A percentile compares a stretch with the other conserved stretches of the same genome.
Conservation (phyloP, 1,140 invertebrate genomes). For the Bombus huntii region DNA sequence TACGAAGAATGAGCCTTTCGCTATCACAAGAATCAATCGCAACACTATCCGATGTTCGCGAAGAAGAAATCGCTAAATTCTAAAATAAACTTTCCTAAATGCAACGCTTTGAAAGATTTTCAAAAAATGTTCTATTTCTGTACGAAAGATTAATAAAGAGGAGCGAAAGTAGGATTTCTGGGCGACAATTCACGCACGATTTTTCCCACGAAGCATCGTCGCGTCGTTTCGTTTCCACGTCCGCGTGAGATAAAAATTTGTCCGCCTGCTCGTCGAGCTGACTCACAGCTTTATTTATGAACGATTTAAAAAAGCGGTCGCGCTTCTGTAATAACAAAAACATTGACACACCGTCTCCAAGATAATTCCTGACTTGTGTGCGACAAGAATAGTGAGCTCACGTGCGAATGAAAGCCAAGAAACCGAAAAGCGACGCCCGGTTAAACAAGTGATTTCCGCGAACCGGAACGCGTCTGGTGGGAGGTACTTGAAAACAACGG, state of each 20-base stretch:
- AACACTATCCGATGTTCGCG: too few relatives aligned
- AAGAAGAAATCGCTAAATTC: too few relatives aligned
- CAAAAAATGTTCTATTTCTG: too few relatives aligned
- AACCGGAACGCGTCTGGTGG: conserved; percentile 13
- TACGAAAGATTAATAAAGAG: background rate
- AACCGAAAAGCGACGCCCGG: background rate
- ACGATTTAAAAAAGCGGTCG: background rate
- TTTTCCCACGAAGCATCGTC: conserved; percentile 4
- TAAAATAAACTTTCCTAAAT: too few relatives aligned
- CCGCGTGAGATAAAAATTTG: conserved; percentile 11
- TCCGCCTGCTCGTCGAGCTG: background rate
- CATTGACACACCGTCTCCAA: conserved; percentile 34
- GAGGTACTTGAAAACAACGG: background rate
- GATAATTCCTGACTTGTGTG: conserved; percentile 18
- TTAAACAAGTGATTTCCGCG: conserved; percentile 29
- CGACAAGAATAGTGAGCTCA: background rate
- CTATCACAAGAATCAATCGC: too few relatives aligned
- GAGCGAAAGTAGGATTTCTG: too few relatives aligned
- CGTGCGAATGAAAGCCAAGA: background rate
- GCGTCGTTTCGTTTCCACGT: background rate
- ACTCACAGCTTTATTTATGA: conserved; percentile 1
- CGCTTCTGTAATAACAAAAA: conserved; percentile 30
- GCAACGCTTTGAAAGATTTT: too few relatives aligned
- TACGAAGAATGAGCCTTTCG: too few relatives aligned
- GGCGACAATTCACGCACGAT: too few relatives aligned